A percentile compares a stretch with the other conserved stretches of the same genome.
These are phyloP conservation scores for Tinea semifulvella DNA, from an alignment of 2,888 invertebrate species.

Conservation along the genomic window DNA sequence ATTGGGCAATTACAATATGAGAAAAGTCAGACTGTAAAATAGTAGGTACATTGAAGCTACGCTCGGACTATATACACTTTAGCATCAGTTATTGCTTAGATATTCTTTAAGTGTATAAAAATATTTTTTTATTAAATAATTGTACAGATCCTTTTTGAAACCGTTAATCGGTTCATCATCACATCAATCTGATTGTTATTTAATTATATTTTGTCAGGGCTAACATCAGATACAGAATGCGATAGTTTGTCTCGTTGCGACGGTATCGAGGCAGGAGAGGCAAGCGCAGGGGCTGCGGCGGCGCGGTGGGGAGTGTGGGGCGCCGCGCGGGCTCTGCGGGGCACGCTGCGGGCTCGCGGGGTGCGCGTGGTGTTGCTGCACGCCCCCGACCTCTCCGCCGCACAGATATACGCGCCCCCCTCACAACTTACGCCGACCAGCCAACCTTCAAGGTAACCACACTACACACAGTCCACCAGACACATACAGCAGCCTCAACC, in stretches of 20 bases:
- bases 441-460: slow-evolving; percentile 58
- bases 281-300: slow-evolving; percentile 54
- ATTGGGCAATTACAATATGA: too few relatives aligned
- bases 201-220: slow-evolving; percentile 29
- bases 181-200: too few relatives aligned
- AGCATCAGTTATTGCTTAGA: too few relatives aligned
- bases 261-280: slow-evolving; percentile 34
- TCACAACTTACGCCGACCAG: slow-evolving; percentile 44
- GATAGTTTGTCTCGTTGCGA: slow-evolving; percentile 42
- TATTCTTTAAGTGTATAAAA: too few relatives aligned
- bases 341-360: slow-evolving; percentile 73
- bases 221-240: slow-evolving; percentile 58
- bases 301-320: slow-evolving; percentile 83
- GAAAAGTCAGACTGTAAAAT: too few relatives aligned
- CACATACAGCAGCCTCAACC: too few relatives aligned
- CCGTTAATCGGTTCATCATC: too few relatives aligned
- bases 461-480: too few relatives aligned
- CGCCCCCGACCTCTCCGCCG: slow-evolving; percentile 72
- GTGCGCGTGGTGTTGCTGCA: slow-evolving; percentile 80
- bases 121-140: too few relatives aligned
- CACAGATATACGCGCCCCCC: slow-evolving; percentile 73
- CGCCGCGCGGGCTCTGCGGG: slow-evolving; percentile 76
- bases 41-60: too few relatives aligned
- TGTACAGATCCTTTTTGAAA: too few relatives aligned
- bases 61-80: too few relatives aligned